phyloP scores from a whole-genome alignment of 2,797 vertebrate species.

The Chaunax sp. region DNA sequence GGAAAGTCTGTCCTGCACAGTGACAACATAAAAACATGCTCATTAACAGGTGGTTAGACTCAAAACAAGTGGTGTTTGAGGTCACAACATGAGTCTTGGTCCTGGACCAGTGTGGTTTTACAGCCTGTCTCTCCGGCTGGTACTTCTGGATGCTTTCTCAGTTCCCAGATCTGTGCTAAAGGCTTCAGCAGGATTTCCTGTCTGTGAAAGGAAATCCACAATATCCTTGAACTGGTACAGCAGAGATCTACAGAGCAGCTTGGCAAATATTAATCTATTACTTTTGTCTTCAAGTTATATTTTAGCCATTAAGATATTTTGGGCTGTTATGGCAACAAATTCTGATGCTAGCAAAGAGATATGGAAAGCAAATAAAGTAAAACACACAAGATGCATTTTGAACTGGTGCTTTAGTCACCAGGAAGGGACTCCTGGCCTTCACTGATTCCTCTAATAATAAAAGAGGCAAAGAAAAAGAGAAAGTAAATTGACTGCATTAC shows the following conservation, averaged over 20 bases:
- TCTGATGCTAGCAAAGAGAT: too few relatives aligned
- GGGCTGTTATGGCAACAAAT: background rate
- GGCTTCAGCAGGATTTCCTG: slow-evolving; percentile 28
- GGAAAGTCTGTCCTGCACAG: slow-evolving; percentile 2
- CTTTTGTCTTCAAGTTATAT: background rate
- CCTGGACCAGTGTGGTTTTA: slow-evolving; percentile 29
- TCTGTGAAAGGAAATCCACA: slow-evolving; percentile 22
- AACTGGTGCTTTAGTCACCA: too few relatives aligned
- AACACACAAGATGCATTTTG: too few relatives aligned
- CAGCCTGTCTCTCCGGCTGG: slow-evolving; percentile 13
- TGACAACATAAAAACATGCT: slow-evolving; percentile 28
- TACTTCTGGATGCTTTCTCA: slow-evolving; percentile 59
- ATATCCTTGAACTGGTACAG: slow-evolving; percentile 5
- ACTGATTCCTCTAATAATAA: too few relatives aligned
- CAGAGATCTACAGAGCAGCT: background rate
- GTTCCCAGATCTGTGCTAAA: slow-evolving; percentile 50
- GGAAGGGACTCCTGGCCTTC: too few relatives aligned
- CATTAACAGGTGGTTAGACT: slow-evolving; percentile 34
- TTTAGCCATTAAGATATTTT: background rate
- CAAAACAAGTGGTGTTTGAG: slow-evolving; percentile 59
- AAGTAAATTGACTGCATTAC: too few relatives aligned
- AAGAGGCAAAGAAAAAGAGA: too few relatives aligned
- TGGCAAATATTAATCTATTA: background rate
- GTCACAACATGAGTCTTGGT: slow-evolving; percentile 48
- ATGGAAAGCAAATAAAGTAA: too few relatives aligned